Evolutionary conservation across 2,113 vertebrate genomes (phyloP), one percentile per base, ranked within the genome.

Genomic region (Phylloscopus whistleri): DNA sequence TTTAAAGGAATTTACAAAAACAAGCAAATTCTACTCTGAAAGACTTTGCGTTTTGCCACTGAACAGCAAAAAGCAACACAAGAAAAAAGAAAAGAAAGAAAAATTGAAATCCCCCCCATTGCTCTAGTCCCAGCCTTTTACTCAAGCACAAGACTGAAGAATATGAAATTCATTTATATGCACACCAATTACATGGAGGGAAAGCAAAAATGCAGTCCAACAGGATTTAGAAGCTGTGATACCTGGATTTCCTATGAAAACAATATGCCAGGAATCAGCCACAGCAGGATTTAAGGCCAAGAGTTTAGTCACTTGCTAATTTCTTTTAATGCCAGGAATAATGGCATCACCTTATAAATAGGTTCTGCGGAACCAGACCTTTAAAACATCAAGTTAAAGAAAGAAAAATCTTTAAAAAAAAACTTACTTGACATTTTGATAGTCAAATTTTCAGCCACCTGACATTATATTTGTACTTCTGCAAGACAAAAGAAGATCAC

Each of bases 391-490:
- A 66, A 37, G 33, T 37, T 52, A 85, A 84, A 85, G 26, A 62
- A 91, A 59, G 27, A 87, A 83, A 79, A 89, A 79, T 52, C 22
- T 12, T 7, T 2, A 2, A 5, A 67, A 90, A 28, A 28, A 83
- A 83, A 90, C 98, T 98, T 98, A 98, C 98, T 98, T 98, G 98
- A 98, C 98, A 98, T 98, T 98, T 98, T 98, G 98, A 96, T 82
- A 96, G 98, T 92, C 97, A 98, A 98, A 95, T 96, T 97, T 97
- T 98, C 98, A 98, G 97, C 96, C 97, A 95, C 97, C 97, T 97
- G 97, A 98, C 97, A 98, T 97, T 97, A 97, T 93, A 98, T 97
- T 97, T 98, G 96, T 96, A 97, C 97, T 97, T 96, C 97, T 98
- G 98, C 97, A 98, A 98, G 93, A 97, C 94, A 97, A 98, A 97